Evolutionary conservation across 2,888 invertebrate species (phyloP), one percentile per base, ranked within the genome.

Genomic region (Crioceris asparagi): DNA sequence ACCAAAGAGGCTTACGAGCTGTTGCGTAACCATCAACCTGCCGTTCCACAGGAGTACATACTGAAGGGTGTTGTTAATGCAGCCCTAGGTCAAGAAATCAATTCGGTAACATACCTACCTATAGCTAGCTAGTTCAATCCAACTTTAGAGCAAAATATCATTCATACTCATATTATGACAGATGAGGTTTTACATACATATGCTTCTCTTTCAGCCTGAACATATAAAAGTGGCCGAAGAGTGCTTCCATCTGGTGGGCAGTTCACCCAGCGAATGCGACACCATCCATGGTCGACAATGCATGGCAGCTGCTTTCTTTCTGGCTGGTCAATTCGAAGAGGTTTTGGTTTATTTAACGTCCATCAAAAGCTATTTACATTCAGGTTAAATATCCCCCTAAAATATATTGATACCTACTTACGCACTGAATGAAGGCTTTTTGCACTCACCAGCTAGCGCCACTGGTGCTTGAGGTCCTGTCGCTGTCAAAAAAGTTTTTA

Each of bases 251-350:
- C 66, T 94, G 40, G 94, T 98, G 3, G 97, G 97, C 37, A 91
- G 92, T 47, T 96, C 94, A 0, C 83, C 88, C 2, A 88, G 92
- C 15, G 97, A 98, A 67, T 93, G 94, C 60, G 97, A 98, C 62
- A 98, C 97, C 0, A 96, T 98, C 55, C 86, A 86, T 0, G 91
- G 98, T 1, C 72, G 98, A 17, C 94, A 98, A 64, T 93, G 96
- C 61, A 97, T 98, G 96, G 92, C 97, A 0, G 92, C 96, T 0
- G 90, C 90, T 3, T 92, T 91, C 67, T 98, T 98, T 66, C 71
- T 98, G 3, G 80, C 88, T 31, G 82, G 82, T 14, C 93, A 96
- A 63, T 96, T 91, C 63, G 94, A 96, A 55, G 94, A 98, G 66
- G 96, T 94, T 30, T 73, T 94, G 12, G 83, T 96, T 17, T 98